Conservation (phyloP, 1,140 invertebrate species). For the Oedothorax gibbosus region DNA sequence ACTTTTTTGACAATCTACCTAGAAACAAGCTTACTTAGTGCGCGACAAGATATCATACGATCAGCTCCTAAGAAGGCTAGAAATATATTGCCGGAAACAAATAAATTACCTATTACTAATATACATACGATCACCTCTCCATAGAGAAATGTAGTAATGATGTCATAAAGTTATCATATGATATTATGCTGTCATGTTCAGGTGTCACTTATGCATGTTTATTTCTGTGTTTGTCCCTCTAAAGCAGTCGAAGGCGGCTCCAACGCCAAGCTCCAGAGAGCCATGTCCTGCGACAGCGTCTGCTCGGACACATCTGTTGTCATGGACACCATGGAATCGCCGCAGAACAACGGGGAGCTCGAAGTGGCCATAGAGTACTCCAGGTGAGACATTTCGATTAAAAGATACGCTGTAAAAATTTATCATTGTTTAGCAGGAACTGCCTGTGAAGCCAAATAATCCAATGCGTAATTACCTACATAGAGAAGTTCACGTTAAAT, state of each 20-base stretch:
- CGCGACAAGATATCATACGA: no score
- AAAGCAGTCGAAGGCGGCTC: constrained; percentile 53
- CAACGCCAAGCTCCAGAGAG: constrained; percentile 70
- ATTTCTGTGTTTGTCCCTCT: neutral
- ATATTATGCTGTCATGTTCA: neutral
- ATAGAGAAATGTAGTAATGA: neutral
- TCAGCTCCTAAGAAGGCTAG: no score
- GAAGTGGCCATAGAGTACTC: constrained; percentile 84
- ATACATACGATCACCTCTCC: neutral
- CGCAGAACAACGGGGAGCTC: constrained; percentile 79
- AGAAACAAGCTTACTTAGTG: no score
- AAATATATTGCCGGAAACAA: no score
- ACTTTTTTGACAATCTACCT: no score
- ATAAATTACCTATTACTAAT: neutral
- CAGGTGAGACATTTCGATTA: constrained; percentile 70
- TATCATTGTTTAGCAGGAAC: no score
- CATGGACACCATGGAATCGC: constrained; percentile 77
- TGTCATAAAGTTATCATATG: neutral
- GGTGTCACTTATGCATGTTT: neutral
- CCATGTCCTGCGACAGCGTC: constrained; percentile 85
- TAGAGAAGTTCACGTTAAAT: no score
- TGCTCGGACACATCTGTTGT: constrained; percentile 84
- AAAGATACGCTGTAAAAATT: no score
- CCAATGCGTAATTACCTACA: no score
- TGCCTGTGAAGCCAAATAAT: no score